Evolutionary conservation across 2,888 invertebrate species (phyloP).

Genomic region (Mesorhabditis sp.): DNA sequence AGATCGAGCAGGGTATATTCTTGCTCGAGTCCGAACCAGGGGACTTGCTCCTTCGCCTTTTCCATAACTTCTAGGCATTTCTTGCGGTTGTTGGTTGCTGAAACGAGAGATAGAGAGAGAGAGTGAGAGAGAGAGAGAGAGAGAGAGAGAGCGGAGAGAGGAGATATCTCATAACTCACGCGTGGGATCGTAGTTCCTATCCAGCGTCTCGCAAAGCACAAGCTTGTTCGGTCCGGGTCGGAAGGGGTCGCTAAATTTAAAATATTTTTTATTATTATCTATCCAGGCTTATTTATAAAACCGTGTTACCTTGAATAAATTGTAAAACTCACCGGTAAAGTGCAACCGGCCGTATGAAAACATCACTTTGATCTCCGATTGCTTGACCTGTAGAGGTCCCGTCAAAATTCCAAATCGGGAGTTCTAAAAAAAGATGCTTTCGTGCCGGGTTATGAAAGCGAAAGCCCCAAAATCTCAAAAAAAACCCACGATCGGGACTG

Average conservation of each 20-base stretch:
- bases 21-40: constrained; percentile 64
- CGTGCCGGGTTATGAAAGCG: not conserved
- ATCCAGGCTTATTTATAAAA: not conserved
- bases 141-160: too few species aligned
- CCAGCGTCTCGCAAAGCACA: constrained; percentile 44
- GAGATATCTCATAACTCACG: constrained; percentile 21
- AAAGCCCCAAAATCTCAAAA: constrained; percentile 16
- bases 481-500: constrained; percentile 61
- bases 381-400: constrained; percentile 61
- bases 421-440: constrained; percentile 48
- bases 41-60: constrained; percentile 48
- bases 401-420: constrained; percentile 61
- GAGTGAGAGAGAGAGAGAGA: too few species aligned
- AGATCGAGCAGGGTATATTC: constrained; percentile 63
- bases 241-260: constrained; percentile 74
- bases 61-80: constrained; percentile 61
- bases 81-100: constrained; percentile 60
- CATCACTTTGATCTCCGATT: constrained; percentile 67
- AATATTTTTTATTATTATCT: not conserved
- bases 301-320: not conserved
- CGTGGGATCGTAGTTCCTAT: constrained; percentile 38
- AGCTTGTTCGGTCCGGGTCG: constrained; percentile 45
- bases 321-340: not conserved
- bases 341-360: constrained; percentile 66
- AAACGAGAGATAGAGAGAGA: constrained; percentile 12